These are phyloP conservation scores for Strix aluco DNA, from an alignment of 2,113 vertebrate species.

Conservation along the genomic window DNA sequence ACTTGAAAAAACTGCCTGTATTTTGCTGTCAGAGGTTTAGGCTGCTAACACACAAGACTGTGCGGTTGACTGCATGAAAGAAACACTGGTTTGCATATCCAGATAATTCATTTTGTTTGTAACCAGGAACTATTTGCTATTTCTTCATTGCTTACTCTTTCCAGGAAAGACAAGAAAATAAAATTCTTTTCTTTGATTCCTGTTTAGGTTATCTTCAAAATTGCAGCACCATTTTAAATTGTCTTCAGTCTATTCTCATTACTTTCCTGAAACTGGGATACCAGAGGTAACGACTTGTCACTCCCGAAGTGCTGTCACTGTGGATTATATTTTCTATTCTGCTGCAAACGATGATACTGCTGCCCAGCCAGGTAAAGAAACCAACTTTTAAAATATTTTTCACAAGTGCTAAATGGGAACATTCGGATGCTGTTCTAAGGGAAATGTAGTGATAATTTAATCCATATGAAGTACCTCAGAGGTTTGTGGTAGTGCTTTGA, in stretches of 20 bases:
- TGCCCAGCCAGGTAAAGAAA: slow-evolving; percentile 71
- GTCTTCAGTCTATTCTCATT: slow-evolving; percentile 89
- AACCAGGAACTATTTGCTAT: not conserved
- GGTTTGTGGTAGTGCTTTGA: not conserved
- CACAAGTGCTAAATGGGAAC: not conserved
- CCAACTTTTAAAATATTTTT: not conserved
- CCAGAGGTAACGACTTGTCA: slow-evolving; percentile 96
- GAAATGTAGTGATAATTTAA: not conserved
- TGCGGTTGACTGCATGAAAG: not conserved
- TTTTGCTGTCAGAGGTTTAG: not conserved
- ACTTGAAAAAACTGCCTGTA: not conserved
- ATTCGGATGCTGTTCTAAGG: not conserved
- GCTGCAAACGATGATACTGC: slow-evolving; percentile 56
- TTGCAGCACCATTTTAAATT: slow-evolving; percentile 85
- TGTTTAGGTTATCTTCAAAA: slow-evolving; percentile 66
- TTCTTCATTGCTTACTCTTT: not conserved
- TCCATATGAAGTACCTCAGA: not conserved
- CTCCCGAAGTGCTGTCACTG: slow-evolving; percentile 87
- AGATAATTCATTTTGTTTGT: not conserved
- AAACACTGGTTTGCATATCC: not conserved
- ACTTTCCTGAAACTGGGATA: slow-evolving; percentile 75
- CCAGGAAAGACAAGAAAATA: not conserved
- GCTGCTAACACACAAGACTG: not conserved
- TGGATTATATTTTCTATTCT: slow-evolving; percentile 97
- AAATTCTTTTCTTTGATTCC: not conserved